Conservation (phyloP, 2,797 vertebrate genomes). For the Saxicola maurus region DNA sequence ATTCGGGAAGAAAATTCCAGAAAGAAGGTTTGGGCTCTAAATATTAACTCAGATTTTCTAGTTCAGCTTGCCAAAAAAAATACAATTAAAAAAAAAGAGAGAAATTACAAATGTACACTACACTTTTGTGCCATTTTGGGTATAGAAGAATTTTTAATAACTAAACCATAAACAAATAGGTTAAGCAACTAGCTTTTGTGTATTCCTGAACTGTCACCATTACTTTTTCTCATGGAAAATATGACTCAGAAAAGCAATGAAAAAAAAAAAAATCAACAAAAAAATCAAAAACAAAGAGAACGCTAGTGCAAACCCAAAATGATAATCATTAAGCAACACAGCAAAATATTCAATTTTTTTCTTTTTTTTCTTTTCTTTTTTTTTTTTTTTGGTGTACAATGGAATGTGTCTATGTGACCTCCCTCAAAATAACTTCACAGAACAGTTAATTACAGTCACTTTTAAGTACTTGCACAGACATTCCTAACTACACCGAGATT, state of each 20-base stretch:
- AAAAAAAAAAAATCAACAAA: neutral
- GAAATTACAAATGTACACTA: slow-evolving; percentile 39
- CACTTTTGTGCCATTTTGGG: slow-evolving; percentile 39
- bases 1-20: slow-evolving; percentile 15
- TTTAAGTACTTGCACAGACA: slow-evolving; percentile 30
- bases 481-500: slow-evolving; percentile 37
- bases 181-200: slow-evolving; percentile 34
- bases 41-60: slow-evolving; percentile 3
- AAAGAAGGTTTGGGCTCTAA: slow-evolving; percentile 6
- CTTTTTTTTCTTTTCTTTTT: neutral
- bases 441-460: slow-evolving; percentile 38
- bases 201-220: slow-evolving; percentile 44
- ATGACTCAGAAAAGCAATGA: slow-evolving; percentile 34
- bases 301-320: slow-evolving; percentile 51
- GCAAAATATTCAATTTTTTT: slow-evolving; percentile 12
- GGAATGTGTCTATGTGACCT: slow-evolving; percentile 61
- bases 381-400: slow-evolving; percentile 13
- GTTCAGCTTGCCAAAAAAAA: slow-evolving; percentile 12
- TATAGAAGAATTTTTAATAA: slow-evolving; percentile 62
- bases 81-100: neutral
- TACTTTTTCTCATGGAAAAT: slow-evolving; percentile 39
- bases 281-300: neutral
- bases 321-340: slow-evolving; percentile 44
- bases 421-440: slow-evolving; percentile 39
- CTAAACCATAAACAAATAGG: slow-evolving; percentile 52